Conservation (phyloP, 92 coral and sea anemone species). For the Anthopleura xanthogrammica region DNA sequence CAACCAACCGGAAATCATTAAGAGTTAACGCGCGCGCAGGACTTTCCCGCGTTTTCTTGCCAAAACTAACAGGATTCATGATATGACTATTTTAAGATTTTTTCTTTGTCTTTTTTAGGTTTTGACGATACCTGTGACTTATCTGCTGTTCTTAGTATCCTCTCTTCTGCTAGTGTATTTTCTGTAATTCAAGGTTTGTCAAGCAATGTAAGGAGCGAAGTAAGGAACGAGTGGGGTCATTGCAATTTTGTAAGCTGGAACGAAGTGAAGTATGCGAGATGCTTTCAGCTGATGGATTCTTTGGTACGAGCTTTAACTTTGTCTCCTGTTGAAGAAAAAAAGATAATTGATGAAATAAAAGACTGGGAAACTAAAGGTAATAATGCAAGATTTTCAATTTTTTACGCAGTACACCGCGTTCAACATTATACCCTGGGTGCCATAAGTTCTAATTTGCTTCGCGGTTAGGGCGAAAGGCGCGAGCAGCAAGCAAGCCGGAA, state of each 20-base stretch:
- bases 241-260: conserved; percentile 78
- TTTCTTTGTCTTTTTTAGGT: conserved; percentile 23
- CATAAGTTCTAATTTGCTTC: too few species aligned
- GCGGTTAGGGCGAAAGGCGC: too few species aligned
- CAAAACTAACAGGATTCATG: too few species aligned
- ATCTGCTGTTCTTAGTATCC: conserved; percentile 68
- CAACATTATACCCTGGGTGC: not conserved
- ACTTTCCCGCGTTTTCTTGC: too few species aligned
- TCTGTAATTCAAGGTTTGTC: conserved; percentile 43
- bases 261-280: conserved; percentile 29
- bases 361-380: conserved; percentile 7
- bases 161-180: conserved; percentile 47
- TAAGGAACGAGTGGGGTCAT: conserved; percentile 84
- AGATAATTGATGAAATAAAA: not conserved
- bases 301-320: conserved; percentile 41
- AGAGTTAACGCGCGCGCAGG: too few species aligned
- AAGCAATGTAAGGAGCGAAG: conserved; percentile 52
- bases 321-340: not conserved
- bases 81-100: not conserved
- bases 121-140: conserved; percentile 72
- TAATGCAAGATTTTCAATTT: not conserved
- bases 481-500: too few species aligned
- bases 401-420: not conserved
- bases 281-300: conserved; percentile 79
- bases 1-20: too few species aligned